These are phyloP conservation scores for Sorex maritimensis DNA, from an alignment of 2,797 vertebrate species.

Conservation along the genomic window DNA sequence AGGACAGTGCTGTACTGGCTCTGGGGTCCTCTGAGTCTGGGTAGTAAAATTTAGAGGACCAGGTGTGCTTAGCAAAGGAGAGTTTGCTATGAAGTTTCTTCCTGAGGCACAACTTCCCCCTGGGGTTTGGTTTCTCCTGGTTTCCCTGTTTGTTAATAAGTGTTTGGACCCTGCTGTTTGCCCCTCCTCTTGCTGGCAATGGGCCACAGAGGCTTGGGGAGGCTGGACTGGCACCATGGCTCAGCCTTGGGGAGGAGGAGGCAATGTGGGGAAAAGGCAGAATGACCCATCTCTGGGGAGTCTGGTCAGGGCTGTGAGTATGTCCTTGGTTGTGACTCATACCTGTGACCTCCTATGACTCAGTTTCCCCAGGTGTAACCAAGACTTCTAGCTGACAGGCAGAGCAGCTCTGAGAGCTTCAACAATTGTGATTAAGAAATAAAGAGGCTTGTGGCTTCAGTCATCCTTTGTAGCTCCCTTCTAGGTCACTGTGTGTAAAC, in stretches of 20 bases:
- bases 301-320: background rate
- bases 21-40: constrained; percentile 1
- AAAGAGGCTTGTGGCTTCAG: constrained; percentile 83
- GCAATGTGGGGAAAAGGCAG: background rate
- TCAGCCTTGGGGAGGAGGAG: constrained; percentile 15
- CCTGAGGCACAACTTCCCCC: background rate
- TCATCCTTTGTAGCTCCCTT: constrained; percentile 82
- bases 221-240: background rate
- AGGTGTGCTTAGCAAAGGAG: constrained; percentile 24
- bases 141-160: constrained; percentile 45
- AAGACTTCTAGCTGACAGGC: constrained; percentile 35
- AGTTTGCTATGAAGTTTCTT: constrained; percentile 29
- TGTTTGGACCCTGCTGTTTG: background rate
- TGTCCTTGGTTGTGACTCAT: constrained; percentile 53
- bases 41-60: background rate
- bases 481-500: constrained; percentile 85
- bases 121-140: background rate
- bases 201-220: constrained; percentile 16
- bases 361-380: constrained; percentile 81
- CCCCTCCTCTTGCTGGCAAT: background rate
- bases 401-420: constrained; percentile 72
- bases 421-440: constrained; percentile 84
- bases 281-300: background rate
- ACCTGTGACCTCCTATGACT: constrained; percentile 69
- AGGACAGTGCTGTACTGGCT: too few species aligned